Conservation (phyloP, 92 coral and sea anemone species). For the Heteractis magnifica region DNA sequence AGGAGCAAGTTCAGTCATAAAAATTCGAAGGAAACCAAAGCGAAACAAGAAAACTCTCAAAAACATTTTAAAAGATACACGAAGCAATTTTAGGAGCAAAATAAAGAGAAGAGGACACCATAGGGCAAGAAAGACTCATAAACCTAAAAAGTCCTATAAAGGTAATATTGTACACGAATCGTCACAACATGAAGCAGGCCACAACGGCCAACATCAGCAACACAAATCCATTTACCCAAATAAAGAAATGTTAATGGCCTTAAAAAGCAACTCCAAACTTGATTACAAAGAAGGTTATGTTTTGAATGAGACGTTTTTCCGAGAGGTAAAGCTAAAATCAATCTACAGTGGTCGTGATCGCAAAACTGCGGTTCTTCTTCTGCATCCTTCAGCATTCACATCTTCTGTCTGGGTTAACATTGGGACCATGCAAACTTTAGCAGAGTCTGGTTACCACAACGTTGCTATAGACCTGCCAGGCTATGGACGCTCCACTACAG, state of each 20-base stretch:
- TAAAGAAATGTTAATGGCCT: constrained; percentile 14
- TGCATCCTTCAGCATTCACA: constrained; percentile 59
- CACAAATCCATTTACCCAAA: constrained; percentile 30
- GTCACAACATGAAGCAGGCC: constrained; percentile 2
- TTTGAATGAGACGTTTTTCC: constrained; percentile 56
- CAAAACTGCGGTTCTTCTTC: constrained; percentile 55
- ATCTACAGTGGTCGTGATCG: not conserved
- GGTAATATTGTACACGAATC: no score
- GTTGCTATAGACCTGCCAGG: constrained; percentile 91
- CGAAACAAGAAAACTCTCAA: not conserved
- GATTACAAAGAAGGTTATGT: constrained; percentile 53
- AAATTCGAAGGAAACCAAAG: not conserved
- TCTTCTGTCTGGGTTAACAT: constrained; percentile 78
- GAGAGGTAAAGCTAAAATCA: constrained; percentile 60
- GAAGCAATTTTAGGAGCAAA: not conserved
- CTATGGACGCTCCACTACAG: constrained; percentile 59
- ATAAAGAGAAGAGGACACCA: not conserved
- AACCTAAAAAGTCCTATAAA: not conserved
- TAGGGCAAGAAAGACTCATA: not conserved
- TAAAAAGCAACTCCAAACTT: constrained; percentile 24
- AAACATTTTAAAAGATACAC: not conserved
- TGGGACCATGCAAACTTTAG: constrained; percentile 71
- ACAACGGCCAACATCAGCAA: not conserved
- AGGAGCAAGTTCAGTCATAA: not conserved
- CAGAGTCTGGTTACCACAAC: constrained; percentile 62